These are phyloP conservation scores for Kradibia gibbosae DNA, from an alignment of 1,140 invertebrate species.

Conservation along the genomic window DNA sequence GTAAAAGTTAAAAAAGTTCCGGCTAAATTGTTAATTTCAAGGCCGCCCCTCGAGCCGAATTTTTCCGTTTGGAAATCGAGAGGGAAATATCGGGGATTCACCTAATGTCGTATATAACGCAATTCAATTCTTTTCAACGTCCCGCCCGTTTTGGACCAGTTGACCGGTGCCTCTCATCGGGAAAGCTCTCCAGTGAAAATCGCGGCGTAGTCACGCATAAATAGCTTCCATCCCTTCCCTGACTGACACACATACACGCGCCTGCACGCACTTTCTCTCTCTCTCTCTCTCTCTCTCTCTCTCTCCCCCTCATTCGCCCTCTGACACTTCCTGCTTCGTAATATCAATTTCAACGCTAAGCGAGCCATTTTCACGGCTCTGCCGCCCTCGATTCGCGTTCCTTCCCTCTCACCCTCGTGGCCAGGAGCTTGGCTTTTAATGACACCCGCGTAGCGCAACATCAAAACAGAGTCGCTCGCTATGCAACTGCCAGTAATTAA, in stretches of 20 bases:
- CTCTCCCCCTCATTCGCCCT: neutral
- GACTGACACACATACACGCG: too few relatives aligned
- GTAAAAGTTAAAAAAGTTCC: neutral
- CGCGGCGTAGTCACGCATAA: constrained; percentile 53
- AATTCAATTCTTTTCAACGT: neutral
- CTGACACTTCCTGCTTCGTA: constrained; percentile 45
- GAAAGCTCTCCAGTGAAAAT: constrained; percentile 43
- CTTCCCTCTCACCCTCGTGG: neutral
- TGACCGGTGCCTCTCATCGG: neutral
- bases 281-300: constrained; percentile 52
- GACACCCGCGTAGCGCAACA: constrained; percentile 16
- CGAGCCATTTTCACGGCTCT: constrained; percentile 50
- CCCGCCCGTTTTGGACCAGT: too few relatives aligned
- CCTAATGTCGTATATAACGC: neutral
- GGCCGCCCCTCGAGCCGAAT: neutral
- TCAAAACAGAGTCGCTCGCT: constrained; percentile 12
- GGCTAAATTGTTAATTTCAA: neutral
- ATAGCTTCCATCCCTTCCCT: constrained; percentile 46
- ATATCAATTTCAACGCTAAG: constrained; percentile 60
- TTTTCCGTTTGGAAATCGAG: neutral
- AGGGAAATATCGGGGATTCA: neutral
- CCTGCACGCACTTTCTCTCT: neutral
- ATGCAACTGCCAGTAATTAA: constrained; percentile 2
- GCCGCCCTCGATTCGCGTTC: neutral
- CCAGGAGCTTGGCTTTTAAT: constrained; percentile 10